A percentile compares a stretch with the other conserved stretches of the same genome.
Evolutionary conservation across 2,113 vertebrate genomes (phyloP).

Genomic region (Calidris pygmaea): DNA sequence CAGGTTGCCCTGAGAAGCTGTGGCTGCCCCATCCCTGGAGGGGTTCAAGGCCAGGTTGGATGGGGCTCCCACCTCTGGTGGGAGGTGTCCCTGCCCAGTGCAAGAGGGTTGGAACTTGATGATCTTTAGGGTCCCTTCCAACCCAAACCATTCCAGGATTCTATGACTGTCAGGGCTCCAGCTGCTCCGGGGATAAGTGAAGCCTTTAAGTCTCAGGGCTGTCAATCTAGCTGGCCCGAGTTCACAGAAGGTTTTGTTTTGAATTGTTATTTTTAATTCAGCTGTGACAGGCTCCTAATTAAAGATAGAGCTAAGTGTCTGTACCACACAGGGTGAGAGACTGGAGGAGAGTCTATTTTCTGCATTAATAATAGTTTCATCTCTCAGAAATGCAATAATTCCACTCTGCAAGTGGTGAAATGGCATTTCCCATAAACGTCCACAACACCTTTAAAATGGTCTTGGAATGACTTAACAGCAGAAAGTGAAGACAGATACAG

Average conservation of each 20-base stretch:
- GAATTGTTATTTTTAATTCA: conserved; percentile 14
- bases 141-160: no score
- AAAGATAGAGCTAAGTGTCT: background rate
- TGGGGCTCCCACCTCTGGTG: no score
- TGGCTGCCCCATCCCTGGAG: no score
- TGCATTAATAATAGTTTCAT: background rate
- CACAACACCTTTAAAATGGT: background rate
- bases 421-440: background rate
- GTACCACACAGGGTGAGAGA: background rate
- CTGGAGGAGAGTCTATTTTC: background rate
- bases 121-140: no score
- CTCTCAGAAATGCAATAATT: background rate
- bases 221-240: background rate
- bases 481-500: background rate
- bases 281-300: background rate
- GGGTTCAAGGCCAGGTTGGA: no score
- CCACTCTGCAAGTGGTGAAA: background rate
- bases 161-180: background rate
- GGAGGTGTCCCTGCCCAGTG: no score
- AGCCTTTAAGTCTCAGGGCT: background rate
- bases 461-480: background rate
- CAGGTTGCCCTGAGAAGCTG: no score
- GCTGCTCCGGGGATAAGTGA: background rate
- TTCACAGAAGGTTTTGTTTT: background rate
- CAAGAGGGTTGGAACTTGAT: no score